Evolutionary conservation across 2,113 vertebrate genomes (phyloP), one percentile per base, ranked within the genome.

Genomic region (Ardeotis arabs): DNA sequence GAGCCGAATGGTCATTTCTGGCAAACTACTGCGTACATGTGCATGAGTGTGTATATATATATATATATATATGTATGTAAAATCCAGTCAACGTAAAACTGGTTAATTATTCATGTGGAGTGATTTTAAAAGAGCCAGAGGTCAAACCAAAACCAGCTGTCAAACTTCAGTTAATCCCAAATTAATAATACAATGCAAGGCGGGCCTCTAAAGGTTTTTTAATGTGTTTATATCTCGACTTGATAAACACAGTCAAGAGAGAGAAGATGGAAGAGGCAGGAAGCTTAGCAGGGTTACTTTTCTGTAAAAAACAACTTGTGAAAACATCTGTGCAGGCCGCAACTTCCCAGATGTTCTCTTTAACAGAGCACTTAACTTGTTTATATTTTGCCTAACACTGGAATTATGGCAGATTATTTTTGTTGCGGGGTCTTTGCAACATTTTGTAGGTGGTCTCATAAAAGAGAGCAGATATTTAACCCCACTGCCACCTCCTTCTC

Each of bases 381-480:
- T 97, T 98, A 97, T 89, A 93, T 97, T 97, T 97, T 89, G 35
- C 90, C 88, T 92, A 80, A 89, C 64, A 69, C 95, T 95, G 96
- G 93, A 91, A 80, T 95, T 14, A 0, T 92, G 96, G 97, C 94
- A 91, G 96, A 96, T 97, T 96, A 95, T 97, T 97, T 97, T 94
- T 95, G 96, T 97, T 93, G 88, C 74, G 7, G 93, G 81, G 39
- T 94, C 94, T 87, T 95, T 89, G 94, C 96, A 96, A 93, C 91
- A 77, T 97, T 95, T 93, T 95, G 96, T 97, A 97, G 98, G 98
- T 97, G 97, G 97, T 98, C 98, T 97, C 7, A 67, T 94, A 97
- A 97, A 98, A 96, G 85, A 95, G 89, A 98, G 86, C 94, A 97
- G 97, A 96, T 96, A 96, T 97, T 98, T 97, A 97, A 98, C 96